Conservation (phyloP, 2,888 invertebrate genomes). For the Phymatocera aterrima region DNA sequence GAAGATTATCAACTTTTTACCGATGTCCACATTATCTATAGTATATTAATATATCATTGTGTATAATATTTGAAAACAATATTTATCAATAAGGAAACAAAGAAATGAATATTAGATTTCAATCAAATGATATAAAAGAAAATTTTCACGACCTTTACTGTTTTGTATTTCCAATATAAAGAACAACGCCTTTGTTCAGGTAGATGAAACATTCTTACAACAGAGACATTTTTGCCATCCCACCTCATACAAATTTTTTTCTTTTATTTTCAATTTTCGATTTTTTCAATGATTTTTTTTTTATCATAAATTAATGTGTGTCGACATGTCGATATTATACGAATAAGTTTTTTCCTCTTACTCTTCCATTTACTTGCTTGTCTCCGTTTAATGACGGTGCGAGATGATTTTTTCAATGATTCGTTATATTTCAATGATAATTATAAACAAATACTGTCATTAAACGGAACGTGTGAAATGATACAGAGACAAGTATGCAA, state of each 20-base stretch:
- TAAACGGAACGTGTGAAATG: conserved; percentile 21
- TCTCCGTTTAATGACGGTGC: conserved; percentile 9
- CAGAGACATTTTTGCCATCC: conserved; percentile 66
- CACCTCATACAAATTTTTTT: conserved; percentile 50
- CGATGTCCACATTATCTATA: no score
- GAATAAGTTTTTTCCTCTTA: neutral
- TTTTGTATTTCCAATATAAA: neutral
- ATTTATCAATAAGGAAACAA: neutral
- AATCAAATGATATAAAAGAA: neutral
- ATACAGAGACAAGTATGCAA: conserved; percentile 30
- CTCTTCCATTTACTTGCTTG: neutral
- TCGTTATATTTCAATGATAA: neutral
- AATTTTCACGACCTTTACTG: neutral
- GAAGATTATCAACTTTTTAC: no score
- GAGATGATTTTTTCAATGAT: neutral
- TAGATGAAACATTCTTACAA: conserved; percentile 52
- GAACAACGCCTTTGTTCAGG: conserved; percentile 34
- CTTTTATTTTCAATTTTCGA: neutral
- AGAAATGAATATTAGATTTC: neutral
- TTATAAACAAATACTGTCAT: neutral
- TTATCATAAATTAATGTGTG: conserved; percentile 33
- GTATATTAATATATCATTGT: neutral
- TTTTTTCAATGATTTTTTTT: conserved; percentile 5
- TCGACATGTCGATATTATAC: neutral
- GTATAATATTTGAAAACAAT: neutral